Base-by-base conservation (phyloP, 1,140 invertebrate genomes). In the Meloidogyne exigua region DNA sequence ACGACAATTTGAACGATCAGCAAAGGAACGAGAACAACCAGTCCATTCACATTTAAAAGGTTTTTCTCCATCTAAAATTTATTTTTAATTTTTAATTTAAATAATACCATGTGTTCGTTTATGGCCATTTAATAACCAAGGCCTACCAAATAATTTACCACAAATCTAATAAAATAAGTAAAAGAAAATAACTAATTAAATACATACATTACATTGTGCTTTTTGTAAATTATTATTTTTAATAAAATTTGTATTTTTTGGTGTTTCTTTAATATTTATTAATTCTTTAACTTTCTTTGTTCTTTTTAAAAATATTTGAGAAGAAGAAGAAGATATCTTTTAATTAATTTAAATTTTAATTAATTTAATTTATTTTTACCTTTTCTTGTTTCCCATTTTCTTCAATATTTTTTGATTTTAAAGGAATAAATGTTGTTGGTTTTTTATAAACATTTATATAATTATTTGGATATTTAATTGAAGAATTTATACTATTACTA, bases 91-190 rank as follows among this genome's bases (percentile, higher is more conserved):
- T 2, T 32, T 32, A 32, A 32, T 32, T 49, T 23, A 49, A 25
- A 0, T 23, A 26, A 26, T n/a, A 42, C 44, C 23, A 36, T 72
- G 71, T 10, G 36, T 72, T 72, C 71, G 26, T 64, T 49, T 63
- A 21, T 72, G 71, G 63, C 71, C 71, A 36, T 72, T 72, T 23
- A 72, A 64, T 12, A 72, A 64, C 71, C 71, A 72, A 21, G 71
- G 71, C 12, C 71, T 57, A 39, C 42, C 42, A 36, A 72, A 72
- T 28, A 36, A n/a, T 72, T 72, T 72, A 42, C 65, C 57, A 28
- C 71, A 72, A 57, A 57, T 7, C 44, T 49, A 49, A 18, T 11
- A 18, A 18, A 49, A 49, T 4, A 18, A 49, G 18, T 49, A 18
- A 18, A 49, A 18, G 18, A 18, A 44, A 44, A 15, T 15, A 18